These are phyloP conservation scores for Himalopsyche japonica DNA, from an alignment of 2,888 invertebrate genomes.

Conservation along the genomic window DNA sequence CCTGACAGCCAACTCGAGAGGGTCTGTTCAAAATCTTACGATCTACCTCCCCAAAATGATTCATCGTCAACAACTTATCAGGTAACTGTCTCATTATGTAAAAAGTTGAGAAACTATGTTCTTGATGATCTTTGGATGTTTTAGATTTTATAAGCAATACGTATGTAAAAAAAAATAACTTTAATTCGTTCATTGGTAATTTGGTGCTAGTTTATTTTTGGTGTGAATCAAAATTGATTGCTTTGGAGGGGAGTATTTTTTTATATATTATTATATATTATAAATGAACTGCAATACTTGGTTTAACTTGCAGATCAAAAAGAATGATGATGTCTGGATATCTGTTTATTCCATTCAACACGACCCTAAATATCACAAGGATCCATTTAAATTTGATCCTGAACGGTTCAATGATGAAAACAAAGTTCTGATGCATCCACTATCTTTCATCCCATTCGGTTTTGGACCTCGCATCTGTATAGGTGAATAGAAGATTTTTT, in stretches of 20 bases:
- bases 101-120: no score
- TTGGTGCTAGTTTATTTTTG: no score
- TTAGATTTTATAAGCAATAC: no score
- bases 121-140: no score
- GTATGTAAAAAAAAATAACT: no score
- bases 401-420: constrained; percentile 54
- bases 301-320: constrained; percentile 25
- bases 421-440: constrained; percentile 42
- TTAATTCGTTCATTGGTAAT: no score
- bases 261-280: no score
- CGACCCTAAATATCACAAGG: constrained; percentile 44
- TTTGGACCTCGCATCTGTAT: constrained; percentile 37
- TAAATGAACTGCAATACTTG: no score
- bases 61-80: constrained; percentile 9
- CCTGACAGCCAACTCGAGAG: constrained; percentile 44
- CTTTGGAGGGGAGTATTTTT: no score
- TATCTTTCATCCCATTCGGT: constrained; percentile 37
- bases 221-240: no score
- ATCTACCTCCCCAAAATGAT: constrained; percentile 33
- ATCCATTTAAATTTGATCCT: constrained; percentile 50
- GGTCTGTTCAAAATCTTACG: constrained; percentile 45
- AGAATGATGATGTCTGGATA: constrained; percentile 40
- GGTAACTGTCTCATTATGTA: no score
- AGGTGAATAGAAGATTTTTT: constrained; percentile 19
- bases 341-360: constrained; percentile 46